phyloP scores from a whole-genome alignment of 2,113 vertebrate genomes.

The Hystrix brachyura region DNA sequence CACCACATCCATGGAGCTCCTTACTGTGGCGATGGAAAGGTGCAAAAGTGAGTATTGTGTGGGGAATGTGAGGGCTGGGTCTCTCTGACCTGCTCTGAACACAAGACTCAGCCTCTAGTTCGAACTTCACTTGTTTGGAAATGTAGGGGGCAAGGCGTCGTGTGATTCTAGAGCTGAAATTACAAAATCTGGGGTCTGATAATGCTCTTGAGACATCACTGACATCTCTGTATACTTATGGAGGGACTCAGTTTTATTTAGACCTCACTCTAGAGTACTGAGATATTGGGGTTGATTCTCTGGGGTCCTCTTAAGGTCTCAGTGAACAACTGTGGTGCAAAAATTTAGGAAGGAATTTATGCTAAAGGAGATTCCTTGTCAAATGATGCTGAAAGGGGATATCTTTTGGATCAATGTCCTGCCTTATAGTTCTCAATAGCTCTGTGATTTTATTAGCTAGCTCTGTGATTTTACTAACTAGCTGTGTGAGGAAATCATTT shows the following conservation, averaged over 20 bases:
- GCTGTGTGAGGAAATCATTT: neutral
- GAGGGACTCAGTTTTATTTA: neutral
- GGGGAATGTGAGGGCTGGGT: neutral
- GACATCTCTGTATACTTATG: neutral
- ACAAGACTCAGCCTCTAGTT: neutral
- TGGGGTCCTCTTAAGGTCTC: neutral
- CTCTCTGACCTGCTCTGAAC: too few relatives aligned
- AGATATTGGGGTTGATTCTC: neutral
- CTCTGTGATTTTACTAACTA: neutral
- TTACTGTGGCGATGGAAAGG: slow-evolving; percentile 94
- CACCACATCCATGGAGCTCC: slow-evolving; percentile 90
- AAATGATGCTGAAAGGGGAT: neutral
- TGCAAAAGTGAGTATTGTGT: slow-evolving; percentile 89
- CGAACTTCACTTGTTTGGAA: neutral
- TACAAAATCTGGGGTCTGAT: neutral
- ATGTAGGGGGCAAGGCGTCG: neutral
- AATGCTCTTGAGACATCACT: neutral
- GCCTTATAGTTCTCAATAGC: neutral
- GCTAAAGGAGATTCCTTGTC: neutral
- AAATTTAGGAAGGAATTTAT: neutral
- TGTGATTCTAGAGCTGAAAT: neutral
- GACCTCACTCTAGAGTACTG: neutral
- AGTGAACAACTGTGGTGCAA: neutral
- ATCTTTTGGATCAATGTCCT: neutral
- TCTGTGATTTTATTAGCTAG: neutral